A percentile compares a stretch with the other conserved stretches of the same genome.
Conservation (phyloP, 1,140 invertebrate genomes). For the Platorchestia sp. region DNA sequence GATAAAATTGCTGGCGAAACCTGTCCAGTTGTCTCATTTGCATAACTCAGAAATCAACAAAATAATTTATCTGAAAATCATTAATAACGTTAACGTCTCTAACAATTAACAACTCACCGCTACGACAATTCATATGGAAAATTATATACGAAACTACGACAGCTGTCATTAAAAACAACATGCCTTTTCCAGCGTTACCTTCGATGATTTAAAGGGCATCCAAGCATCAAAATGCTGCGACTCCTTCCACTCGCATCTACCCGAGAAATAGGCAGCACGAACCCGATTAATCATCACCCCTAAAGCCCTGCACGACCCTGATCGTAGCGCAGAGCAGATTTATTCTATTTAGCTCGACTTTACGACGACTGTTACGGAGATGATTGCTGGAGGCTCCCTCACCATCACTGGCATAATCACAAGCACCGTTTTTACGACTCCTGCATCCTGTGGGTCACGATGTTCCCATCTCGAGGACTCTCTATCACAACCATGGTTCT, state of each 20-base stretch:
- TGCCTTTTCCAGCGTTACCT: background rate
- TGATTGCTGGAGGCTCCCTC: background rate
- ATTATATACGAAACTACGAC: too few species aligned
- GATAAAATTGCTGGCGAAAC: background rate
- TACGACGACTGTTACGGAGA: background rate
- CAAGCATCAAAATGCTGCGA: background rate
- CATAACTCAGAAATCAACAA: background rate
- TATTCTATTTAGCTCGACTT: slow-evolving; percentile 19
- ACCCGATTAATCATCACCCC: background rate
- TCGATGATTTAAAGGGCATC: background rate
- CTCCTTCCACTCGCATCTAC: background rate
- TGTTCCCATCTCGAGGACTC: slow-evolving; percentile 16
- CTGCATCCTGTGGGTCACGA: slow-evolving; percentile 24
- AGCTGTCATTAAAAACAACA: too few species aligned
- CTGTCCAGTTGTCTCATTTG: background rate
- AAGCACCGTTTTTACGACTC: slow-evolving; percentile 30
- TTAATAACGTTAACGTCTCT: too few species aligned
- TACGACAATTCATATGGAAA: too few species aligned
- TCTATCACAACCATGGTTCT: background rate
- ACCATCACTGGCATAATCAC: background rate
- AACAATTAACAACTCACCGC: too few species aligned
- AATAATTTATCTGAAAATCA: background rate
- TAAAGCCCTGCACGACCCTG: background rate
- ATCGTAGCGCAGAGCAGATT: background rate
- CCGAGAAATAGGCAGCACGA: background rate